A percentile compares a stretch with the other conserved stretches of the same genome.
These are phyloP conservation scores for Quadroppia sp. DNA, from an alignment of 2,888 invertebrate genomes.

Conservation along the genomic window DNA sequence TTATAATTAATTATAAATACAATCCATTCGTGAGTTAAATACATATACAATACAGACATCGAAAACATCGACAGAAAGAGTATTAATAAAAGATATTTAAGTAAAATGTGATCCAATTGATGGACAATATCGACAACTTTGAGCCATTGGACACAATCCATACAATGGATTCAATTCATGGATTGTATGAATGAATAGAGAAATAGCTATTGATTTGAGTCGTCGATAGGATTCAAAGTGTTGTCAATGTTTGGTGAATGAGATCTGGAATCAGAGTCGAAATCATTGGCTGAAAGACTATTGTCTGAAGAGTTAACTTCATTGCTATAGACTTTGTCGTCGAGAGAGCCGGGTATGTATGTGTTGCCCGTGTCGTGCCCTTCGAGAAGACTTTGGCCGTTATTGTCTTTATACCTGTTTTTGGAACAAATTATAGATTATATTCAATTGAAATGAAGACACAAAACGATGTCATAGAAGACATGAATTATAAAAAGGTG, in stretches of 20 bases:
- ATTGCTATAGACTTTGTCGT: constrained; percentile 4
- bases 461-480: no score
- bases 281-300: constrained; percentile 16
- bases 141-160: not conserved
- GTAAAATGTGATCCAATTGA: not conserved
- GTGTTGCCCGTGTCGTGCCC: constrained; percentile 8
- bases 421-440: not conserved
- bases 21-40: not conserved
- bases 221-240: constrained; percentile 27
- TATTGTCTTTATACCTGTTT: constrained; percentile 28
- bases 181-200: no score
- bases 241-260: constrained; percentile 29
- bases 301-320: constrained; percentile 21
- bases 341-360: not conserved
- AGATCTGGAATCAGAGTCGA: constrained; percentile 28
- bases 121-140: not conserved
- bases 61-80: not conserved
- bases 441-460: no score
- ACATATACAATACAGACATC: not conserved
- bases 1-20: not conserved
- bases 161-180: not conserved
- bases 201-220: not conserved
- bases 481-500: no score
- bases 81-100: constrained; percentile 11
- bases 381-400: constrained; percentile 9